phyloP scores from a whole-genome alignment of 2,888 invertebrate species.

The Agonopterix alstromeriana region DNA sequence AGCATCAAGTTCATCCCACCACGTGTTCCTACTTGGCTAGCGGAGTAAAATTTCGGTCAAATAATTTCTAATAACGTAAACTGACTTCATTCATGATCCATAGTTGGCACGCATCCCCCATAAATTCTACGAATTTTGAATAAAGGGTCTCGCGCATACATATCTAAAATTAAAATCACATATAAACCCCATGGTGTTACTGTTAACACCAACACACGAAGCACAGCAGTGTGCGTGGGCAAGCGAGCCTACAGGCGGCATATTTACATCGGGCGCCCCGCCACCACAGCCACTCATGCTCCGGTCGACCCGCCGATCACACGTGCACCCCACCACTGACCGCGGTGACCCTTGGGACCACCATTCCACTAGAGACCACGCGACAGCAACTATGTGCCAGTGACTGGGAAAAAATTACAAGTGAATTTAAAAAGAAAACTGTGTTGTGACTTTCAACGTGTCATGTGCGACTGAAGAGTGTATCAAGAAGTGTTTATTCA shows the following conservation, averaged over 20 bases:
- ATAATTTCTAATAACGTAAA: too few relatives aligned
- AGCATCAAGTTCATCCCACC: too few relatives aligned
- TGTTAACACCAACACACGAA: neutral
- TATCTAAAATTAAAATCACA: too few relatives aligned
- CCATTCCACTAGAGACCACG: slow-evolving; percentile 36
- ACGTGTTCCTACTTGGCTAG: too few relatives aligned
- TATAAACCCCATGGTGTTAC: too few relatives aligned
- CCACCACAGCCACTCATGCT: slow-evolving; percentile 73
- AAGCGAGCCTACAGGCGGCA: slow-evolving; percentile 52
- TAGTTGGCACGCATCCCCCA: too few relatives aligned
- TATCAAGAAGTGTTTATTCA: slow-evolving; percentile 40
- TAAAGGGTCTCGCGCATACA: too few relatives aligned
- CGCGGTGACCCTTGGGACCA: slow-evolving; percentile 41
- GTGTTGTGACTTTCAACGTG: slow-evolving; percentile 66
- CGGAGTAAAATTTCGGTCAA: too few relatives aligned
- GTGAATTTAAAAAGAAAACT: slow-evolving; percentile 40
- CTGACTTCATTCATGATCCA: too few relatives aligned
- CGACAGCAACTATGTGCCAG: slow-evolving; percentile 59
- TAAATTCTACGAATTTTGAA: too few relatives aligned
- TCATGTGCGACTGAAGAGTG: slow-evolving; percentile 61
- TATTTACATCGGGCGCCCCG: slow-evolving; percentile 73
- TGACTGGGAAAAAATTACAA: slow-evolving; percentile 37
- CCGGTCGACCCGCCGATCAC: slow-evolving; percentile 64
- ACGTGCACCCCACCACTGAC: slow-evolving; percentile 59
- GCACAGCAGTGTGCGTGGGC: slow-evolving; percentile 27